These are phyloP conservation scores for Rhagoletis zephyria DNA, from an alignment of 1,140 invertebrate genomes.

Conservation along the genomic window DNA sequence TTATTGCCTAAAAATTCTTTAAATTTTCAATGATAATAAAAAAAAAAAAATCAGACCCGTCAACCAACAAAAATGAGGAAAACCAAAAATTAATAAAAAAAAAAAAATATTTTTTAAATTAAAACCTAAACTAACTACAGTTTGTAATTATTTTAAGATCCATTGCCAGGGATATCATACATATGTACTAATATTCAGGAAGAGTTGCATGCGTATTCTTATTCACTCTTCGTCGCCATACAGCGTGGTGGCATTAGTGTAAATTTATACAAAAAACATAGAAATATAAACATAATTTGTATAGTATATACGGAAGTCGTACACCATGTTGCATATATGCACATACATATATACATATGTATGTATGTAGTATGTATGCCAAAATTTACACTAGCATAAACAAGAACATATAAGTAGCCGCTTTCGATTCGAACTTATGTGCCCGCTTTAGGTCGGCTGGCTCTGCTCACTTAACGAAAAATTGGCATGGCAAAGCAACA, in stretches of 20 bases:
- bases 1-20: neutral
- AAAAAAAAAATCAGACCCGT: slow-evolving; percentile 70
- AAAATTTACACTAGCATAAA: too few species aligned
- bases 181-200: neutral
- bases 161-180: neutral
- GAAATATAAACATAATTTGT: too few species aligned
- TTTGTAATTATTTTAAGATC: neutral
- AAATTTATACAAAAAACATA: too few species aligned
- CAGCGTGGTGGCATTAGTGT: too few species aligned
- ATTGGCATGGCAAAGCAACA: too few species aligned
- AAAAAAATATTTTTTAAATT: neutral
- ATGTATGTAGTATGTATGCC: neutral
- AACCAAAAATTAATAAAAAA: slow-evolving; percentile 6
- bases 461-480: too few species aligned
- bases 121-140: slow-evolving; percentile 3
- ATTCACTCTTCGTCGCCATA: neutral
- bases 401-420: too few species aligned
- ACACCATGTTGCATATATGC: neutral
- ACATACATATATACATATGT: slow-evolving; percentile 58
- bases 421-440: too few species aligned
- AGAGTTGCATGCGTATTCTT: neutral
- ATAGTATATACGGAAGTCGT: too few species aligned
- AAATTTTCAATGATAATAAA: slow-evolving; percentile 39
- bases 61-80: slow-evolving; percentile 71
- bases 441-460: too few species aligned